Evolutionary conservation across 2,888 invertebrate genomes (phyloP), one percentile per base, ranked within the genome.

Genomic region (Drosophila acutilabella): DNA sequence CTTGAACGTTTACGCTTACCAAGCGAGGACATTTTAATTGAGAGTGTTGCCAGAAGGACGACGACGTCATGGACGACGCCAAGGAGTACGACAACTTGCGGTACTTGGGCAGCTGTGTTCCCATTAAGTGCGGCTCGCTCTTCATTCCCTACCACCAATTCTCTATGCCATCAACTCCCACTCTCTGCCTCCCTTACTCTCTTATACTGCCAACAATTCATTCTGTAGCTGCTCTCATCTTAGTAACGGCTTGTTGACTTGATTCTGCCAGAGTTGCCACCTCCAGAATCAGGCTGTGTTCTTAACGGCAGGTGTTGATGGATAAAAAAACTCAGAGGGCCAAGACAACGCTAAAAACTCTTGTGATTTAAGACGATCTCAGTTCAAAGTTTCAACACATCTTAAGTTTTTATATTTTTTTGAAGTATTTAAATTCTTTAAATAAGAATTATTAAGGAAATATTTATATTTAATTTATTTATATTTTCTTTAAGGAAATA

Each of bases 1-100:
- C 86, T 87, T 87, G 86, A 87, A 88, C 79, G 89, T 82, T 87
- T 79, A 89, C 83, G 86, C 83, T 88, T 82, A 89, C 86, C 82
- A 82, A 89, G 86, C 86, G 86, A 87, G 89, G 81, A 87, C 89
- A 88, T 87, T 87, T 87, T 87, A 87, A 87, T 87, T 87, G 86
- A 89, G 86, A 88, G 86, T 84, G 83, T 86, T 88, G 87, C 83
- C 59, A 87, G 84, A 83, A 83, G 84, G 87, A 80, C 81, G 80
- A 61, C 51, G 66, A 42, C 57, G 61, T 48, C 59, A 33, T 11
- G 33, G 61, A 50, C 50, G 61, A 38, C 36, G 61, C 33, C 40
- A 64, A 65, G 59, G 78, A 71, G 64, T 78, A 75, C 71, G 64
- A 69, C 56, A 64, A 66, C 78, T 76, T 73, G 75, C 76, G 89